These are phyloP conservation scores for Tympanuchus pallidicinctus DNA, from an alignment of 2,113 vertebrate genomes.

Conservation along the genomic window DNA sequence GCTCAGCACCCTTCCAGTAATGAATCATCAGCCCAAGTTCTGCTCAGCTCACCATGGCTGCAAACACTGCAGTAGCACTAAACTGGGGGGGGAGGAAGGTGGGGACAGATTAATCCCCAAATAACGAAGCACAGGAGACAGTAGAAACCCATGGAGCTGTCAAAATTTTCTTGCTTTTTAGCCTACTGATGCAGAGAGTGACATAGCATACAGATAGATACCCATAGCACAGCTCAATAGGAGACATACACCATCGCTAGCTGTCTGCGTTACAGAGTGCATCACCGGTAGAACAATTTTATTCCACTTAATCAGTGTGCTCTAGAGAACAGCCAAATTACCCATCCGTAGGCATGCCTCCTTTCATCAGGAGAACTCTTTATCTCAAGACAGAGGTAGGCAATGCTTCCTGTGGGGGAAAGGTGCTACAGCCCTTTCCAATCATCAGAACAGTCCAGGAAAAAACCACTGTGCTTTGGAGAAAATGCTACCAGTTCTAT, in stretches of 20 bases:
- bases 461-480: background rate
- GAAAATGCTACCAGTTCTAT: background rate
- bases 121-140: background rate
- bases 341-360: background rate
- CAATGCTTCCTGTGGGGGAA: background rate
- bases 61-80: constrained; percentile 30
- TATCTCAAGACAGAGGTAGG: background rate
- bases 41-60: constrained; percentile 27
- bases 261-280: background rate
- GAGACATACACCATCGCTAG: background rate
- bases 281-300: background rate
- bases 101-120: background rate
- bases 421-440: background rate
- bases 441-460: background rate
- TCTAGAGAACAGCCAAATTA: background rate
- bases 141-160: background rate
- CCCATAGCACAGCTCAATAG: background rate
- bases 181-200: background rate
- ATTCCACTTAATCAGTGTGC: background rate
- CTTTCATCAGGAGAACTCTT: background rate
- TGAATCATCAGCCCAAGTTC: constrained; percentile 62
- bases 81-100: background rate
- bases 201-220: background rate
- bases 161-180: background rate
- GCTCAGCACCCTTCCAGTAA: constrained; percentile 34